Evolutionary conservation across 2,888 invertebrate genomes (phyloP).

Genomic region (Brenthis hecate): DNA sequence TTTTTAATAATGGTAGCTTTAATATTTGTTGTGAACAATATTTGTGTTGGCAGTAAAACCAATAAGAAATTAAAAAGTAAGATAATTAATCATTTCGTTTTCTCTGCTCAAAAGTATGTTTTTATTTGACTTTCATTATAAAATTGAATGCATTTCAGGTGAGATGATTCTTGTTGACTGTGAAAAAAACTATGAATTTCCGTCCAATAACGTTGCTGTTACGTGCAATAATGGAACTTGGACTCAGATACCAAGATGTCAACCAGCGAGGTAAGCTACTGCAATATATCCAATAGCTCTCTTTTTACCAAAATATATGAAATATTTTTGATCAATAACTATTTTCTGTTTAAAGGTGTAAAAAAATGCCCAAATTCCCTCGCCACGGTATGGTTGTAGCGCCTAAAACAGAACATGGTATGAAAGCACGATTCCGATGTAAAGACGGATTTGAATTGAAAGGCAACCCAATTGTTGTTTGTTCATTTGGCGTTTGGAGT

Average conservation of each 20-base stretch:
- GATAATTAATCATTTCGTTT: too few species aligned
- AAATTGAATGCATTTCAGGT: constrained; percentile 52
- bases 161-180: constrained; percentile 87
- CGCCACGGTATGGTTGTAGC: constrained; percentile 98
- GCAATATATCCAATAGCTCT: background rate
- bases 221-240: constrained; percentile 97
- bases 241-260: constrained; percentile 94
- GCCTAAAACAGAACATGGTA: constrained; percentile 98
- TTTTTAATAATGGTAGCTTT: background rate
- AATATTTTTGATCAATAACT: background rate
- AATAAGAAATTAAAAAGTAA: too few species aligned
- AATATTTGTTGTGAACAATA: too few species aligned
- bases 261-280: constrained; percentile 86
- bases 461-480: constrained; percentile 90
- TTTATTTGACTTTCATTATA: background rate
- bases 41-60: too few species aligned
- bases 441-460: constrained; percentile 95
- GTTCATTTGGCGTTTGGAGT: constrained; percentile 97
- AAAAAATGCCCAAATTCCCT: constrained; percentile 91
- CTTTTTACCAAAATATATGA: background rate
- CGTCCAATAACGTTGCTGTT: constrained; percentile 87
- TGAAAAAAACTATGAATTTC: constrained; percentile 92
- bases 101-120: background rate
- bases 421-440: constrained; percentile 96
- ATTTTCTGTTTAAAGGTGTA: constrained; percentile 83